Conservation (phyloP, 2,888 invertebrate species). For the Caenorhabditis auriculariae region DNA sequence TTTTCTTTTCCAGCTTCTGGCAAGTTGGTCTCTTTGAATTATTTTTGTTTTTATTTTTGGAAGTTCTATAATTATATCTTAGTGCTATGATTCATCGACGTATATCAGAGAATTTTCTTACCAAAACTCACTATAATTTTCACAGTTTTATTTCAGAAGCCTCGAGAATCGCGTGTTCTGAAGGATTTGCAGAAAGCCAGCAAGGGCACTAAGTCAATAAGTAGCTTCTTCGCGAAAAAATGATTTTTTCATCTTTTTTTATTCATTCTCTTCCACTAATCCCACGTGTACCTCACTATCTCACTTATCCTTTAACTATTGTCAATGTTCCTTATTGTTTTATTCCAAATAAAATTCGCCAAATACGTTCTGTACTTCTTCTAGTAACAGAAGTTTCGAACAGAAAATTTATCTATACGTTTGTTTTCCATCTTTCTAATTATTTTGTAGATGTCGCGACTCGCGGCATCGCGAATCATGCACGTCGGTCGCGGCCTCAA, state of each 20-base stretch:
- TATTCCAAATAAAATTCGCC: no score
- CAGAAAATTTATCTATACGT: neutral
- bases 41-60: no score
- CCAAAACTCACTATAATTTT: neutral
- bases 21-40: no score
- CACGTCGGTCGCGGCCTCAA: constrained; percentile 48
- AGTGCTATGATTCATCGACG: no score
- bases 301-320: neutral
- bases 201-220: constrained; percentile 50
- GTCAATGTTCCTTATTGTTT: neutral
- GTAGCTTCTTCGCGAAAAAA: constrained; percentile 46
- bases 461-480: constrained; percentile 47
- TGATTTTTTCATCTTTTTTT: constrained; percentile 3
- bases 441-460: constrained; percentile 4
- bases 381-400: neutral
- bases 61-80: no score
- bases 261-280: neutral
- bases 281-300: constrained; percentile 1
- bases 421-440: neutral
- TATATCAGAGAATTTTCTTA: neutral
- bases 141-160: constrained; percentile 12
- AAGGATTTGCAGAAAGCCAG: constrained; percentile 50
- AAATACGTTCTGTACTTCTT: no score
- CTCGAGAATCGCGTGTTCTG: constrained; percentile 33
- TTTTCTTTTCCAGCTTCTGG: no score